phyloP scores from a whole-genome alignment of 2,797 vertebrate species.

The Hippoglossus hippoglossus region DNA sequence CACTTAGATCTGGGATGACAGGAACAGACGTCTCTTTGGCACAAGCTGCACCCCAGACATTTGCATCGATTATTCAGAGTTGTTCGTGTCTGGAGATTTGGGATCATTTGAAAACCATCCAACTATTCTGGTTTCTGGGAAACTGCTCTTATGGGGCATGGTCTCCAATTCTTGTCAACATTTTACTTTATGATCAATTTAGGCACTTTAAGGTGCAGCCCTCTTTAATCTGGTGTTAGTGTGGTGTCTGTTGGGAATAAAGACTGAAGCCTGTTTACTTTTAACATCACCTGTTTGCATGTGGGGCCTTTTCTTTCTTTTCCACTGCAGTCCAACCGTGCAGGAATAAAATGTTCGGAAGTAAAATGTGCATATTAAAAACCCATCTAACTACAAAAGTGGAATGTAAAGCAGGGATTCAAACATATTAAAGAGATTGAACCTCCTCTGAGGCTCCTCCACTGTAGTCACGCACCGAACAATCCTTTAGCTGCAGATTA shows the following conservation, averaged over 20 bases:
- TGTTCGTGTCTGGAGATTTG: background rate
- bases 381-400: too few relatives aligned
- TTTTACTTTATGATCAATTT: too few relatives aligned
- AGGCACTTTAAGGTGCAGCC: background rate
- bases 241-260: background rate
- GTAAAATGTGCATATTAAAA: background rate
- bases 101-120: background rate
- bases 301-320: background rate
- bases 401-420: conserved; percentile 23
- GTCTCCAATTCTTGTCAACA: too few relatives aligned
- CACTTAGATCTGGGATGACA: background rate
- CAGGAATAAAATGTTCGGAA: background rate
- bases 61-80: background rate
- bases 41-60: background rate
- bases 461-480: conserved; percentile 43
- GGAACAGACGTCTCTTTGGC: background rate
- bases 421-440: conserved; percentile 48
- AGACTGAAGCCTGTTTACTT: background rate
- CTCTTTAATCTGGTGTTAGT: background rate
- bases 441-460: conserved; percentile 19
- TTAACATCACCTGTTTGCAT: background rate
- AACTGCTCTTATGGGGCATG: too few relatives aligned
- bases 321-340: background rate
- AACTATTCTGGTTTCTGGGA: too few relatives aligned
- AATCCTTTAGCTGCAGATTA: conserved; percentile 56